Percentiles rank a stretch among this genome's conserved stretches.
These are phyloP conservation scores for Formicarius rufipectus DNA, from an alignment of 2,113 vertebrate genomes.

Conservation along the genomic window DNA sequence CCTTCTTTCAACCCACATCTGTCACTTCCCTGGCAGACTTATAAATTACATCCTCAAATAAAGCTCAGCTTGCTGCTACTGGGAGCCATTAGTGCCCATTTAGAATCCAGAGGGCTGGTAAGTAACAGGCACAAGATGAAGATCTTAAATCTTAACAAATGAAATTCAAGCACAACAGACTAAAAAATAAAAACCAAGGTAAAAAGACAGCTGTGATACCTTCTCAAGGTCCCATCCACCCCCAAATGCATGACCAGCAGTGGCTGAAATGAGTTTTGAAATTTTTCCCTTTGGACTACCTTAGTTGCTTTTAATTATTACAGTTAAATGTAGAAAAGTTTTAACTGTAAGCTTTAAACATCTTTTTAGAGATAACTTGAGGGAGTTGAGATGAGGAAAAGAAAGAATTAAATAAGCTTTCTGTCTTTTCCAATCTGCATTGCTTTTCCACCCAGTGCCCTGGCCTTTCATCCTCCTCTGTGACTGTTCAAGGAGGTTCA, in stretches of 20 bases:
- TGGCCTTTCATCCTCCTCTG: slow-evolving; percentile 6
- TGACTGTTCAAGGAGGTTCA: slow-evolving; percentile 7
- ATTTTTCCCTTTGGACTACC: background rate
- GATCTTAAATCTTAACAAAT: background rate
- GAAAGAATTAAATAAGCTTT: slow-evolving; percentile 39
- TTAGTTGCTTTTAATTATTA: slow-evolving; percentile 40
- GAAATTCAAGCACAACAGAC: background rate
- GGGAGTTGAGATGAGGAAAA: slow-evolving; percentile 39
- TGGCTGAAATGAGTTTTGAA: background rate
- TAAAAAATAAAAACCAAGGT: background rate
- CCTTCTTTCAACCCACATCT: background rate
- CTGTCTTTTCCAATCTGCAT: slow-evolving; percentile 2
- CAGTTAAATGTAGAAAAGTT: slow-evolving; percentile 40
- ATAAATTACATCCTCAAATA: background rate
- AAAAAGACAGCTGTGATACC: background rate
- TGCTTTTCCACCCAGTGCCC: slow-evolving; percentile 8
- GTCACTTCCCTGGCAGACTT: background rate
- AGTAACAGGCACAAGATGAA: background rate
- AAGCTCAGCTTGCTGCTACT: background rate
- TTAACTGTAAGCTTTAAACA: slow-evolving; percentile 34
- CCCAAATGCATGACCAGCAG: background rate
- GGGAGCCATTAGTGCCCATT: background rate
- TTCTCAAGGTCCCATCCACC: background rate
- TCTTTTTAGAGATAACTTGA: slow-evolving; percentile 22
- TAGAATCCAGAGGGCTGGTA: background rate